Conservation (phyloP, 64 coral and sea anemone genomes). For the Exaiptasia diaphana region DNA sequence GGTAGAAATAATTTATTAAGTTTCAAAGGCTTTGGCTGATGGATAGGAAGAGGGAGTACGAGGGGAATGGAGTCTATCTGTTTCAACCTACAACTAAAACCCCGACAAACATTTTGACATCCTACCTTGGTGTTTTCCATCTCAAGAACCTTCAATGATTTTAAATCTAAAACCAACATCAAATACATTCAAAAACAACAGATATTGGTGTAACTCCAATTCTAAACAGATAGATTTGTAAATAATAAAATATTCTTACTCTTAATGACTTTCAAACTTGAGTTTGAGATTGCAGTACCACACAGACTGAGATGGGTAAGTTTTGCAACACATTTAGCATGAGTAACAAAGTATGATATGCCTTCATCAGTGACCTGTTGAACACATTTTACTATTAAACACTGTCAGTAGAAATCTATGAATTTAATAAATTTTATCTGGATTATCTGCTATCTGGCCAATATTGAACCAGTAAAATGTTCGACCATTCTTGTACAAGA, state of each 20-base stretch:
- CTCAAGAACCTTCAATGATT: conserved; percentile 72
- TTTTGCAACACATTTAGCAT: conserved; percentile 45
- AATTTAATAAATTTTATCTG: background rate
- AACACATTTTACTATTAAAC: background rate
- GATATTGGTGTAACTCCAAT: too few relatives aligned
- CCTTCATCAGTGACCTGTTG: conserved; percentile 75
- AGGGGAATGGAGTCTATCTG: too few relatives aligned
- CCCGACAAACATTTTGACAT: background rate
- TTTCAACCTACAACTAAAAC: background rate
- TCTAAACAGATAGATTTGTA: too few relatives aligned
- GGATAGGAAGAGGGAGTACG: too few relatives aligned
- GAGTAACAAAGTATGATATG: conserved; percentile 59
- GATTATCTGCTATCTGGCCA: too few relatives aligned
- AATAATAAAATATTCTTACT: conserved; percentile 3
- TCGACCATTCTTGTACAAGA: too few relatives aligned
- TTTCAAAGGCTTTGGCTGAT: too few relatives aligned
- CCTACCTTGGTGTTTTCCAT: conserved; percentile 76
- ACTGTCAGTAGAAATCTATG: background rate
- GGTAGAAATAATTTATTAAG: too few relatives aligned
- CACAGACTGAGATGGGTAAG: conserved; percentile 63
- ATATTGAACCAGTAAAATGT: too few relatives aligned
- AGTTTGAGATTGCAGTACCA: conserved; percentile 71
- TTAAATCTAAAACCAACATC: conserved; percentile 44
- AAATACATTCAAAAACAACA: too few relatives aligned
- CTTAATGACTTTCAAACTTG: conserved; percentile 39